phyloP scores from a whole-genome alignment of 1,140 invertebrate species.

The Lutraria rhynchaena region DNA sequence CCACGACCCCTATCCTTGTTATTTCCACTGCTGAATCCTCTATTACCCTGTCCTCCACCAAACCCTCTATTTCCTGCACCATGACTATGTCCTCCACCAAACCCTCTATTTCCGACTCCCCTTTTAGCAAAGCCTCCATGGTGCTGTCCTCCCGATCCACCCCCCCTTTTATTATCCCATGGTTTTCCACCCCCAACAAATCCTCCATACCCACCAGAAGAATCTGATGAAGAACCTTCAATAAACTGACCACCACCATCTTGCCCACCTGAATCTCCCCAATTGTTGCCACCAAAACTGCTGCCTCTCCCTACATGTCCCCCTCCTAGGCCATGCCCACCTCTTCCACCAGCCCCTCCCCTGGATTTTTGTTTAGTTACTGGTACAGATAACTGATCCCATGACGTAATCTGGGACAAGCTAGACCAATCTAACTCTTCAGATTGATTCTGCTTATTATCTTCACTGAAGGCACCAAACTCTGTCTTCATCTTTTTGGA shows the following conservation, averaged over 20 bases:
- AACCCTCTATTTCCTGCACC: conserved; percentile 5
- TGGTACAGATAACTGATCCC: conserved; percentile 6
- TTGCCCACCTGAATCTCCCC: neutral
- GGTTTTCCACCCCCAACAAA: neutral
- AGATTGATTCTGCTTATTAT: neutral
- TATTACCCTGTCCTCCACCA: neutral
- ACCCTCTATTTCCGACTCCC: neutral
- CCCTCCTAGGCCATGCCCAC: neutral
- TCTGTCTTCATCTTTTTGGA: conserved; percentile 3
- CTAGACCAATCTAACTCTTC: neutral
- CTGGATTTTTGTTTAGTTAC: neutral
- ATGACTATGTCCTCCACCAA: neutral
- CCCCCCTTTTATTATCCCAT: neutral
- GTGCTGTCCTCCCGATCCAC: neutral
- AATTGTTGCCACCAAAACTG: neutral
- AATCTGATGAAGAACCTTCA: neutral
- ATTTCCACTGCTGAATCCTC: neutral
- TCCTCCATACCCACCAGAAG: neutral
- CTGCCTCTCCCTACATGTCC: neutral
- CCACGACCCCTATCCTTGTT: conserved; percentile 1
- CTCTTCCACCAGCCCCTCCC: conserved; percentile 10
- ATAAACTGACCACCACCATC: neutral
- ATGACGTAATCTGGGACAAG: conserved; percentile 9
- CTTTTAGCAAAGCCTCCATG: neutral
- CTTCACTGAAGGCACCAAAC: neutral